phyloP scores from a whole-genome alignment of 2,797 vertebrate species.

The Micropoecilia bifurca region DNA sequence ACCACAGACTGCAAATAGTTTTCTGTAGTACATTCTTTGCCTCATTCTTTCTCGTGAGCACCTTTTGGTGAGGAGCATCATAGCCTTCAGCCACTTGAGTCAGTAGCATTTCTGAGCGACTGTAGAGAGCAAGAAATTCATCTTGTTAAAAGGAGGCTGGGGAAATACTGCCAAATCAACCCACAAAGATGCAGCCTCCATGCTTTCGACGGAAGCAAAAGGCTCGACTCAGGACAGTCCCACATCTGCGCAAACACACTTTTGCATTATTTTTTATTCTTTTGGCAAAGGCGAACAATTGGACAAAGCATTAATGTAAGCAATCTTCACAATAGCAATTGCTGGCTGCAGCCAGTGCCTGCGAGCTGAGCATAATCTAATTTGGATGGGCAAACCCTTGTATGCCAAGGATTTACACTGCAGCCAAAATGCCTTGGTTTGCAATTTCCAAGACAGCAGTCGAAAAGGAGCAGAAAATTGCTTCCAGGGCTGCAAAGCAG shows the following conservation, averaged over 20 bases:
- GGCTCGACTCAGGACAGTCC: constrained; percentile 62
- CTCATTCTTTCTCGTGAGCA: constrained; percentile 61
- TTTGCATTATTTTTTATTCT: constrained; percentile 78
- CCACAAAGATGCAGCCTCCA: constrained; percentile 67
- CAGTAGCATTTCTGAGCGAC: constrained; percentile 63
- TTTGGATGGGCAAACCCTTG: constrained; percentile 85
- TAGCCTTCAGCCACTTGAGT: constrained; percentile 59
- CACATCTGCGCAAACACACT: constrained; percentile 43
- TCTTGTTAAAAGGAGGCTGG: constrained; percentile 64
- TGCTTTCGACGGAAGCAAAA: constrained; percentile 63
- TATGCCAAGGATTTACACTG: constrained; percentile 86
- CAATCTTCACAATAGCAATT: constrained; percentile 84
- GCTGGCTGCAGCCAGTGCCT: constrained; percentile 81
- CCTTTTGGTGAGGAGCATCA: constrained; percentile 64
- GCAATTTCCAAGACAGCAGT: constrained; percentile 85
- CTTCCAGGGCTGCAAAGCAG: constrained; percentile 85
- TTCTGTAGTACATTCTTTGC: constrained; percentile 71
- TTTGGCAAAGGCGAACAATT: constrained; percentile 79
- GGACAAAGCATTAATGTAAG: constrained; percentile 81
- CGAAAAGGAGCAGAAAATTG: constrained; percentile 88
- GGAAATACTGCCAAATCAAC: constrained; percentile 72
- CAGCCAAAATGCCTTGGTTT: constrained; percentile 86
- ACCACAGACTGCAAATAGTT: constrained; percentile 64
- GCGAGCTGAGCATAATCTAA: constrained; percentile 84
- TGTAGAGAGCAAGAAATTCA: constrained; percentile 64